Conservation (phyloP, 2,888 invertebrate genomes). For the Andrena bicolor region DNA sequence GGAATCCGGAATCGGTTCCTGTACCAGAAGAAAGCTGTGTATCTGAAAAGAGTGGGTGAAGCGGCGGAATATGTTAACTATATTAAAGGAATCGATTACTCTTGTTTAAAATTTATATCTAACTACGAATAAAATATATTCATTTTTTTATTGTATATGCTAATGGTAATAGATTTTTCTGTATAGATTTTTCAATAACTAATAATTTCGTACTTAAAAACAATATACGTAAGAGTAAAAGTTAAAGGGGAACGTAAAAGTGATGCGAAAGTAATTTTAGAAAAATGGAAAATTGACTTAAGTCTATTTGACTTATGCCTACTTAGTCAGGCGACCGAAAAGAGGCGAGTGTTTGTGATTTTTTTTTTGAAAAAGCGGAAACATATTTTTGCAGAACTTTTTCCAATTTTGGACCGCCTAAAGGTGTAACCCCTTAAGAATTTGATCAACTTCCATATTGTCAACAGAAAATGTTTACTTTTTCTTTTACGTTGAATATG, state of each 20-base stretch:
- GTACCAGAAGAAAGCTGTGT: slow-evolving; percentile 78
- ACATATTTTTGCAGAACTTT: no score
- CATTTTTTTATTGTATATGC: neutral
- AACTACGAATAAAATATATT: neutral
- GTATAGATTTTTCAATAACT: no score
- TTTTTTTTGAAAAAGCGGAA: no score
- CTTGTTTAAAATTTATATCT: neutral
- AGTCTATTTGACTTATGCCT: no score
- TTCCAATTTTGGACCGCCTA: no score
- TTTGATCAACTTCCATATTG: neutral
- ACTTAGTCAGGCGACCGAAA: no score
- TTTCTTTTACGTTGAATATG: no score
- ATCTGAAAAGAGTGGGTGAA: slow-evolving; percentile 75
- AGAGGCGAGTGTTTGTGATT: no score
- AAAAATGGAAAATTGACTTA: neutral
- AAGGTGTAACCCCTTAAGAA: neutral
- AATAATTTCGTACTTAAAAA: no score
- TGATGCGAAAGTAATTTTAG: neutral
- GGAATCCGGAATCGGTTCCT: slow-evolving; percentile 77
- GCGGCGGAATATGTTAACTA: slow-evolving; percentile 60
- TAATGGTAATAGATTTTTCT: neutral
- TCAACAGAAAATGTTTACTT: no score
- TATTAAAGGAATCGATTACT: slow-evolving; percentile 21
- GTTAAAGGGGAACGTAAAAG: neutral
- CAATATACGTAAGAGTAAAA: no score